phyloP scores from a whole-genome alignment of 2,888 invertebrate genomes.

The Cantharis flavilabris region DNA sequence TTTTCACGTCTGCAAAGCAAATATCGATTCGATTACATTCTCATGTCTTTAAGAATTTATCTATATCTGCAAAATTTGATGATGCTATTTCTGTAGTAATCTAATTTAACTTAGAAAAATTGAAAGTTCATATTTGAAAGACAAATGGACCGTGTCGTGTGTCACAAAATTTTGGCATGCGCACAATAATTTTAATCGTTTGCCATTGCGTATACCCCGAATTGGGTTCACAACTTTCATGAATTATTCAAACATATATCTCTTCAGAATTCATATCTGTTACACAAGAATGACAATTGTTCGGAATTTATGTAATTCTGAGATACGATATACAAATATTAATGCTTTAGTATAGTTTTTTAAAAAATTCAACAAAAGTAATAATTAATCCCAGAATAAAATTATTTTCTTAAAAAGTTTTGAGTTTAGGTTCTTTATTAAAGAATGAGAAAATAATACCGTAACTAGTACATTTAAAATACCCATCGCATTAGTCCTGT shows the following conservation, averaged over 20 bases:
- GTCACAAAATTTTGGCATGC: constrained; percentile 23
- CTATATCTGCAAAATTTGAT: not conserved
- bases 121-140: constrained; percentile 24
- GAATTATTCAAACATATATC: constrained; percentile 21
- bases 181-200: constrained; percentile 29
- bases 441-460: not conserved
- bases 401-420: not conserved
- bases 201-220: constrained; percentile 21
- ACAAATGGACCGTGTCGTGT: constrained; percentile 25
- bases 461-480: not conserved
- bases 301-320: constrained; percentile 17
- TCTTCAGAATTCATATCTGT: constrained; percentile 25
- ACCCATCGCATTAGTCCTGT: not conserved
- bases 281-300: constrained; percentile 27
- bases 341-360: not conserved
- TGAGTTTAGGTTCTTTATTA: not conserved
- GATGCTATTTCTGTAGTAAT: not conserved
- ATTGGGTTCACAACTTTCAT: constrained; percentile 13
- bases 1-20: not conserved
- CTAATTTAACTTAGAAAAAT: not conserved
- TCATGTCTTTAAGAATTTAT: not conserved
- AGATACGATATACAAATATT: constrained; percentile 14
- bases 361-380: not conserved
- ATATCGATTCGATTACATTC: not conserved
- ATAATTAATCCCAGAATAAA: not conserved